Conservation (phyloP, 2,888 invertebrate species). For the Meta bourneti region DNA sequence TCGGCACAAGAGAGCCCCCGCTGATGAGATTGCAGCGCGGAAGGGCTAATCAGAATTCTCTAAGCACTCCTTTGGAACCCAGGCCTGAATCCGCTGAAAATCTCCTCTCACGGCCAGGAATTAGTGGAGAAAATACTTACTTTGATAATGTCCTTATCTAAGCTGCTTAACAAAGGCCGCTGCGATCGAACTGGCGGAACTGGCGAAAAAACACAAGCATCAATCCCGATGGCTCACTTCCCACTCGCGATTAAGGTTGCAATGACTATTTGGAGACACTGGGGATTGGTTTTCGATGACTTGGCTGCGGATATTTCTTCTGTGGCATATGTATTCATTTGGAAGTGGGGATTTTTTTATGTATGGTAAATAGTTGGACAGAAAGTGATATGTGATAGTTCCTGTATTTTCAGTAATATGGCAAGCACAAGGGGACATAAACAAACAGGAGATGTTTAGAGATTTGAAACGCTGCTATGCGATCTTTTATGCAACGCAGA, state of each 20-base stretch:
- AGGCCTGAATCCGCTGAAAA: neutral
- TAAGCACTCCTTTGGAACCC: slow-evolving; percentile 6
- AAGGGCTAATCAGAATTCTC: slow-evolving; percentile 25
- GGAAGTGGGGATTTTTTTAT: too few relatives aligned
- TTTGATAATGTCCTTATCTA: slow-evolving; percentile 17
- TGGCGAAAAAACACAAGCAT: neutral
- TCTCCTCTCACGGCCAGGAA: slow-evolving; percentile 8
- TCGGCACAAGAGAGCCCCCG: neutral
- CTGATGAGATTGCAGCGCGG: slow-evolving; percentile 7
- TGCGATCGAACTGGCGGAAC: neutral
- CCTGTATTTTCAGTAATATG: too few relatives aligned
- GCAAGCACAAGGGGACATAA: too few relatives aligned
- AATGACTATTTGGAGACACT: neutral
- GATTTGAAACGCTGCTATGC: too few relatives aligned
- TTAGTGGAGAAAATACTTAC: slow-evolving; percentile 11
- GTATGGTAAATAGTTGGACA: too few relatives aligned
- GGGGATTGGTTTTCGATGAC: neutral
- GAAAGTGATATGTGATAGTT: too few relatives aligned
- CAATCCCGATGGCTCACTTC: neutral
- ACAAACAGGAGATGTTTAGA: too few relatives aligned
- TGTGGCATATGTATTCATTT: too few relatives aligned
- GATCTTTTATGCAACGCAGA: too few relatives aligned
- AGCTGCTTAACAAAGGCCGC: neutral
- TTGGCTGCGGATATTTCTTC: too few relatives aligned
- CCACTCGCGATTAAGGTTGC: neutral